phyloP scores from a whole-genome alignment of 2,113 vertebrate genomes.

The Cairina moschata region DNA sequence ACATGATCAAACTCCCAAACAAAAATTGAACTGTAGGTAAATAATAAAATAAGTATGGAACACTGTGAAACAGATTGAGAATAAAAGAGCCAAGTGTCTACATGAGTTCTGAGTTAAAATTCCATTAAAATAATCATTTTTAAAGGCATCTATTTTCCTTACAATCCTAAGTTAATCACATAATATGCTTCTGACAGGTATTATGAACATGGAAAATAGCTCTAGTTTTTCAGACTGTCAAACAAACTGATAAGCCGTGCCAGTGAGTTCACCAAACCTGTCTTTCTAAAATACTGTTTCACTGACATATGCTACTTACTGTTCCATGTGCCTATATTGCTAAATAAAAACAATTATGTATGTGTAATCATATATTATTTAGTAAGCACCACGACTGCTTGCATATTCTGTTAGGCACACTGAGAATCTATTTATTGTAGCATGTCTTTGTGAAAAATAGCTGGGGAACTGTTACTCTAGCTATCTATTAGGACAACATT shows the following conservation, averaged over 20 bases:
- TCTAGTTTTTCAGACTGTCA: conserved; percentile 28
- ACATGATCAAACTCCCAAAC: background rate
- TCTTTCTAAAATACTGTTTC: conserved; percentile 6
- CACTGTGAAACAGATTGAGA: background rate
- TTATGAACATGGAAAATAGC: background rate
- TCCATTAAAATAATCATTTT: background rate
- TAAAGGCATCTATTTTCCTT: conserved; percentile 25
- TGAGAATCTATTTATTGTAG: background rate
- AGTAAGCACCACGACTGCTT: background rate
- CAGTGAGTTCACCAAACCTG: conserved; percentile 22
- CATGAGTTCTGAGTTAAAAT: background rate
- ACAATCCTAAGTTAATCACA: conserved; percentile 20
- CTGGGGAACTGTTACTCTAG: background rate
- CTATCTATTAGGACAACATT: conserved; percentile 10
- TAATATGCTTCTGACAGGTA: conserved; percentile 30
- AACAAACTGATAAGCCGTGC: conserved; percentile 7
- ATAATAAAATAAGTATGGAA: background rate
- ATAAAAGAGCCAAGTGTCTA: background rate
- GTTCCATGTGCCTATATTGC: background rate
- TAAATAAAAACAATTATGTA: conserved; percentile 17
- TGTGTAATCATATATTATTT: background rate
- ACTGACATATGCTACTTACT: background rate
- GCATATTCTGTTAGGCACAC: background rate
- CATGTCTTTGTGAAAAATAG: background rate
- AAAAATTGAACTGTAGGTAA: background rate